Conservation (phyloP, 2,113 vertebrate genomes). For the Genyomyrus donnyi region DNA sequence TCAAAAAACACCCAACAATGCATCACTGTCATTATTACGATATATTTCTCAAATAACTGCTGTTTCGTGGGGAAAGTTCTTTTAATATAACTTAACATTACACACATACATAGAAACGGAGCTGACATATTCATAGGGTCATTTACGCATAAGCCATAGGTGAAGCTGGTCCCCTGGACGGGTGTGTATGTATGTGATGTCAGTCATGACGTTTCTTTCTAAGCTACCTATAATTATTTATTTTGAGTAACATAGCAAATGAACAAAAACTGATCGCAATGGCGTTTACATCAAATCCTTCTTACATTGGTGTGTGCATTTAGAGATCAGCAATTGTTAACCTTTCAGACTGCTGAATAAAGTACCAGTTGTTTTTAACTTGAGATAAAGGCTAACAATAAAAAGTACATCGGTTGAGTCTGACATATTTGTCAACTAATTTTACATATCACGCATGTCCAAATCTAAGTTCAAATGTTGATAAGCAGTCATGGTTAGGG, state of each 20-base stretch:
- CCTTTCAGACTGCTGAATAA: not conserved
- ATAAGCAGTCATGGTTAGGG: not conserved
- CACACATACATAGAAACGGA: not conserved
- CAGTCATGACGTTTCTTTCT: not conserved
- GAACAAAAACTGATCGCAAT: not conserved
- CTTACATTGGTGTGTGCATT: not conserved
- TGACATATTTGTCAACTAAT: not conserved
- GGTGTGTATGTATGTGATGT: not conserved
- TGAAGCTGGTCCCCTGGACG: not conserved
- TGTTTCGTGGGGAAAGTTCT: not conserved
- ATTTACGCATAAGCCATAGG: not conserved
- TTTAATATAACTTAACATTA: not conserved
- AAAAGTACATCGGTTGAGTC: not conserved
- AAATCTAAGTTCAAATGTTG: not conserved
- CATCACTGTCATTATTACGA: not conserved
- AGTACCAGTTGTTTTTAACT: not conserved
- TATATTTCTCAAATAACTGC: not conserved
- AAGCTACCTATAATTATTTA: not conserved
- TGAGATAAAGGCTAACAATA: not conserved
- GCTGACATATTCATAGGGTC: not conserved
- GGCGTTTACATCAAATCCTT: not conserved
- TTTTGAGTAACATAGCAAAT: not conserved
- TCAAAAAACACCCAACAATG: conserved; percentile 48
- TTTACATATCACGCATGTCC: not conserved
- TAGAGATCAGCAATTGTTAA: not conserved